Base-by-base conservation (phyloP, 2,888 invertebrate genomes). In the Lasioglossum oenotherae region DNA sequence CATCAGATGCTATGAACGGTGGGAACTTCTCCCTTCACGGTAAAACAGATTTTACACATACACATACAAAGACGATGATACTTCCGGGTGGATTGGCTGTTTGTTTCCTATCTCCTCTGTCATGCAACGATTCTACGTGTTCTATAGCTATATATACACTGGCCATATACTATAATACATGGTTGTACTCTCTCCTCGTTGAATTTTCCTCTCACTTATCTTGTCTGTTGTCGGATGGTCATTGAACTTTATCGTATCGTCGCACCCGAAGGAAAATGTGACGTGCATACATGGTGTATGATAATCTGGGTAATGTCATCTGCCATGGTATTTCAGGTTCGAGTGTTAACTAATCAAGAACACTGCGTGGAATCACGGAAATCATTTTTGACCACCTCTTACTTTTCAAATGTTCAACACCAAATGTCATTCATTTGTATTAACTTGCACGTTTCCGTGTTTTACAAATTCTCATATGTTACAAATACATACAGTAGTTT, bases 1-100 rank as follows among this genome's bases (percentile, higher is more conserved):
- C 87, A 64, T 94, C 95, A 87, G 97, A 97, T 93, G 96, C 96
- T 94, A 94, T 97, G 94, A 98, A 98, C 95, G 97, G 97, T 96
- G 96, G 97, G 96, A 97, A 96, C 93, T 94, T 89, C 93, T 94
- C 92, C 74, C 88, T 93, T 95, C 96, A 96, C 95, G 96, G 96
- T 96, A 96, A 96, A 96, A 93, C 91, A 88, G 90, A 92, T 89
- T 90, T 87, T 81, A 91, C 94, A 93, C 91, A 94, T 94, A 91
- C 83, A 77, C 82, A 79, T 85, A 82, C 80, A 76, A 35, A 80
- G n/a, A 83, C 75, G 80, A 83, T 78, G 57, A 82, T 83, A 92
- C 91, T 95, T 92, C 95, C 95, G 91, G 94, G 85, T 90, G 92
- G 93, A 94, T 88, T 92, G 91, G 91, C 87, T 92, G 90, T 92